A percentile compares a stretch with the other conserved stretches of the same genome.
Conservation (phyloP, 1,140 invertebrate genomes). For the Berghia stephanieae region DNA sequence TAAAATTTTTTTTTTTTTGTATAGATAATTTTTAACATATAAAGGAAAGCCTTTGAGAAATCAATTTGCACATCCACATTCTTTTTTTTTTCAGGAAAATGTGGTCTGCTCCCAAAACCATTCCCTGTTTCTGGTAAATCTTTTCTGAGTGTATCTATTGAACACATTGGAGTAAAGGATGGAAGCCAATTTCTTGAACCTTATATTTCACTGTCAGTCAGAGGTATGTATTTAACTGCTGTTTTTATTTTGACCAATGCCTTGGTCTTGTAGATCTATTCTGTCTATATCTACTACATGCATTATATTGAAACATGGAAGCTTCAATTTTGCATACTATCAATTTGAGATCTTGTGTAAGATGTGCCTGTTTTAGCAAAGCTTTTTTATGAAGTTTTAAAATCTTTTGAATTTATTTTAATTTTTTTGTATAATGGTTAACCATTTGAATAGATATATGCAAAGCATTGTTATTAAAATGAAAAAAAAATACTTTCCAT, state of each 20-base stretch:
- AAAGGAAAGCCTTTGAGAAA: too few relatives aligned
- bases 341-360: not conserved
- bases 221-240: conserved; percentile 43
- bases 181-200: conserved; percentile 57
- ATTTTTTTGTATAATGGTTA: too few relatives aligned
- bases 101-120: conserved; percentile 54
- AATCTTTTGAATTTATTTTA: not conserved
- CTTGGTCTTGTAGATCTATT: too few relatives aligned
- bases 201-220: conserved; percentile 59
- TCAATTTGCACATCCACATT: too few relatives aligned
- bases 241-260: too few relatives aligned
- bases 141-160: conserved; percentile 50
- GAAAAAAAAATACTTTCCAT: too few relatives aligned
- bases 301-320: not conserved
- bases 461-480: too few relatives aligned
- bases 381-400: not conserved
- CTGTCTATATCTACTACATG: not conserved
- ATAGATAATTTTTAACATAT: too few relatives aligned
- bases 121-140: conserved; percentile 44
- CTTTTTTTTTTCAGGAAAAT: conserved; percentile 42
- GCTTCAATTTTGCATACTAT: not conserved
- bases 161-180: conserved; percentile 61
- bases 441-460: too few relatives aligned
- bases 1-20: too few relatives aligned
- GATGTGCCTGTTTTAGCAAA: not conserved